Evolutionary conservation across 1,140 invertebrate species (phyloP), one percentile per base, ranked within the genome.

Genomic region (Ceratina calcarata): DNA sequence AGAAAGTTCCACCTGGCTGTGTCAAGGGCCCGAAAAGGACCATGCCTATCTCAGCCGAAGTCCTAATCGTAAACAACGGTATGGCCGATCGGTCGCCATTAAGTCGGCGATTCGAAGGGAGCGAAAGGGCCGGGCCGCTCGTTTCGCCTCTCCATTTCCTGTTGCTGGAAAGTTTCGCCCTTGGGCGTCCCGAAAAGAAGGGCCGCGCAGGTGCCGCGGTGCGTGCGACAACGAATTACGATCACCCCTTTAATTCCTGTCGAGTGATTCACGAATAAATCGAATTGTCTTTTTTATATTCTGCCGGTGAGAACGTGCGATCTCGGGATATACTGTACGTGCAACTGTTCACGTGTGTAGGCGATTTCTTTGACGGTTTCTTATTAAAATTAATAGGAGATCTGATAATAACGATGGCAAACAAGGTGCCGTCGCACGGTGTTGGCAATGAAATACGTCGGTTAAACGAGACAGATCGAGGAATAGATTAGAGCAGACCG

Each of bases 11-110:
- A 37, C 69, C 58, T 53, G 69, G 16, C 22, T 20, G 18, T 58
- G 67, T 49, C 67, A 45, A 78, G 37, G 20, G 32, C 4, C 55
- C 37, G 37, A 45, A 18, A 0, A 18, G 61, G n/a, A 57, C 55
- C 22, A 69, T 66, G 58, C 66, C 62, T 53, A 53, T 74, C 61
- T 60, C 53, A 18, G 55, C 70, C 20, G 55, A 0, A 45, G 70
- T 69, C 64, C 58, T 81, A 77, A 77, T 81, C 79, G 79, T 70
- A 81, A 81, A 78, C 66, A 81, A 77, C 65, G 65, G 51, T 70
- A 65, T n/a, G 51, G 74, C 32, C 73, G 70, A 79, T 79, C 76
- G 57, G 37, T 13, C 74, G 65, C 79, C 57, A 81, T 81, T 78
- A 77, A 81, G 58, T 64, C 74, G 73, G 32, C 22, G n/a, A 22